Evolutionary conservation across 2,888 invertebrate genomes (phyloP), one percentile per base, ranked within the genome.

Genomic region (Agrochola litura): DNA sequence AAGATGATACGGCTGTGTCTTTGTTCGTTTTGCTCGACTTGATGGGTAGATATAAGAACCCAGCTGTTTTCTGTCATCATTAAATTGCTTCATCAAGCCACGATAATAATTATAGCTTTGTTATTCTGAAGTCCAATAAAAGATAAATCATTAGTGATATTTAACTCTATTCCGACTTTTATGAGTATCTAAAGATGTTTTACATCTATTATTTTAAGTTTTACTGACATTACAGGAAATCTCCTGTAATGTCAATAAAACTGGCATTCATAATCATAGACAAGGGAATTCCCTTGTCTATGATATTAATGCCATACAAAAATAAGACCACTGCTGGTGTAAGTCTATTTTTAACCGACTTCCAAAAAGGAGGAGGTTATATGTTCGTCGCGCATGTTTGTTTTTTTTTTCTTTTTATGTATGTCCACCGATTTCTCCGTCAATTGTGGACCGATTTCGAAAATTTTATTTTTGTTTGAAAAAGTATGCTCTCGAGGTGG

Each of bases 71-170:
- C 22, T 30, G 0, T 30, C 12, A 73, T 19, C 30, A 72, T 43
- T 19, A 8, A 8, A 72, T 30, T 72, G 54, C 2, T 30, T 1
- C 54, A 37, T 58, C 14, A 49, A 73, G 8, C 4, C 6, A 10
- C 6, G 16, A 22, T 67, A 71, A n/a, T 46, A 71, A n/a, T 46
- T 46, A 58, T 25, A 74, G n/a, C 16, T 49, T 58, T 74, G 37
- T 37, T 25, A 74, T 52, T 41, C 16, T 25, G 6, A 43, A 52
- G 14, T 25, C 22, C 6, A 22, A 12, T 16, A 5, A 4, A 54
- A 22, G 2, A 37, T 41, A 41, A 22, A 46, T 37, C 12, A 41
- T 49, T 60, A 75, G 3, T 60, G 60, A 41, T 12, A 41, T 43
- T 61, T 30, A 41, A 41, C 9, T 37, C 25, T 16, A 2, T 63